Evolutionary conservation across 2,113 vertebrate genomes (phyloP).

Genomic region (Panthera leo): DNA sequence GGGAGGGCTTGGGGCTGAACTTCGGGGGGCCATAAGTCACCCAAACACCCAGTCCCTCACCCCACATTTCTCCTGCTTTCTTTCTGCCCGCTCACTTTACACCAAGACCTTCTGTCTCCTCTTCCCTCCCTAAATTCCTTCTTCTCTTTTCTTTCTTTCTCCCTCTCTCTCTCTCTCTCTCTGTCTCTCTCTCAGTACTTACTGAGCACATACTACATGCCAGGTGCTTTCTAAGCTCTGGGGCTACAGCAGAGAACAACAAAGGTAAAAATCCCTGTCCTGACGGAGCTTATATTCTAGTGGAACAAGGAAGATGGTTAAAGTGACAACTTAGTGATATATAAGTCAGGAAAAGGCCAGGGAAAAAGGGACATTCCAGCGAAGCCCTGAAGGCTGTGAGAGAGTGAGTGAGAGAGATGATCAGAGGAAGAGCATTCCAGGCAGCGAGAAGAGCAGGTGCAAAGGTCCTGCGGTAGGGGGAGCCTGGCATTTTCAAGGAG

Average conservation of each 20-base stretch:
- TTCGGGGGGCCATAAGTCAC: background rate
- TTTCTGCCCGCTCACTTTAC: background rate
- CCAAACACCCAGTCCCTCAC: background rate
- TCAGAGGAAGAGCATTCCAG: background rate
- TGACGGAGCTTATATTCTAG: too few relatives aligned
- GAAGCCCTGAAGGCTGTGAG: background rate
- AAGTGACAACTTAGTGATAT: background rate
- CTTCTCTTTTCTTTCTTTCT: too few relatives aligned
- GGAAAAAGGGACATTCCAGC: background rate
- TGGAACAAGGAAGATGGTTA: background rate
- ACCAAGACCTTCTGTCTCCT: background rate
- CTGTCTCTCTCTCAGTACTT: background rate
- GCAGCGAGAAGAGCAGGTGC: background rate
- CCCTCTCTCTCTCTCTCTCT: rapidly evolving
- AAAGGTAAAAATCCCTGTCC: background rate
- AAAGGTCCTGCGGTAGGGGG: background rate
- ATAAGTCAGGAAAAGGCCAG: too few relatives aligned
- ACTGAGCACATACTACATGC: background rate
- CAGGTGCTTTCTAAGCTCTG: background rate
- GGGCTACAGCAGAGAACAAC: background rate
- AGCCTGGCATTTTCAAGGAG: background rate
- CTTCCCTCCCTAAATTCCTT: background rate
- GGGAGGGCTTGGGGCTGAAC: background rate
- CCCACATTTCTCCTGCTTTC: background rate
- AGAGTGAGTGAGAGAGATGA: background rate